Evolutionary conservation across 2,888 invertebrate genomes (phyloP), one percentile per base, ranked within the genome.

Genomic region (Lobophora halterata): DNA sequence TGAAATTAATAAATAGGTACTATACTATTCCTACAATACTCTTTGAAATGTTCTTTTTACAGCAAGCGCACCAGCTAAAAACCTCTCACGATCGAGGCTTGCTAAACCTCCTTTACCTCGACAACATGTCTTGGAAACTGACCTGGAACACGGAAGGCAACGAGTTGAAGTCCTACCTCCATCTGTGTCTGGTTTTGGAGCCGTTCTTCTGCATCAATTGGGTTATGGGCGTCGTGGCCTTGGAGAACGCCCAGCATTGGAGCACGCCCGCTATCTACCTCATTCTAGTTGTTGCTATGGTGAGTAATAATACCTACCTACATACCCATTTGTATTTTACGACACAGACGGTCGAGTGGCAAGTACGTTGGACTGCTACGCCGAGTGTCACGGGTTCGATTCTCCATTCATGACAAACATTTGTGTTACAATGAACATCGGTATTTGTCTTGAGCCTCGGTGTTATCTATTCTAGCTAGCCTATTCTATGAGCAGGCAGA

Each of bases 151-250:
- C 80, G 0, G 89, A 90, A 63, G 86, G 90, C 19, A 88, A 89
- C 35, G 90, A 90, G 42, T 75, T 90, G 46, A 90, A 91, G 63
- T 79, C 85, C 30, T 89, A 91, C 50, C 69, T 91, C 40, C 90
- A 90, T 61, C 72, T 91, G 2, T 89, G 92, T 27, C 88, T 93
- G 23, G 89, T 91, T n/a, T 70, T 93, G 54, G 90, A 93, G 60
- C 93, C 93, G 7, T 89, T 91, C 48, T 92, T 92, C 59, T 91
- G 91, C 5, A 89, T 93, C 9, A 91, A 92, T 55, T 93, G 93
- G 93, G 93, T 93, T 52, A 89, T 93, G 72, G 92, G 92, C 1
- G 93, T 93, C 2, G 88, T 93, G 14, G 93, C 93, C 0, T 87
- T 93, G 20, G 93, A 93, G 65, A 93, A 93, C 61, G 89, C 91